Evolutionary conservation across 2,888 invertebrate species (phyloP).

Genomic region (Spicauda simplicius): DNA sequence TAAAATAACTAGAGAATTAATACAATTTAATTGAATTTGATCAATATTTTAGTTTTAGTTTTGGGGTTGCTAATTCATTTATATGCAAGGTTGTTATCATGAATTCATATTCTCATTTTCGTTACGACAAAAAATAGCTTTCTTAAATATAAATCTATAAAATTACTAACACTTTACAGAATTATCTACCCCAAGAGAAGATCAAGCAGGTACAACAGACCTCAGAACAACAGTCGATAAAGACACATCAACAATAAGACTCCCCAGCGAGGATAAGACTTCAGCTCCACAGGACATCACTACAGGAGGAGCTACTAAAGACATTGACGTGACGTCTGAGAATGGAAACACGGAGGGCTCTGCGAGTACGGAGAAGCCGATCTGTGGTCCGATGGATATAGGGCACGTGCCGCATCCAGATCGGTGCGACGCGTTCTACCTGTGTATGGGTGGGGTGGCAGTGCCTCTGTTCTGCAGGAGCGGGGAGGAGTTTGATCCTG

Average conservation of each 20-base stretch:
- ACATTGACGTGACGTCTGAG: not conserved
- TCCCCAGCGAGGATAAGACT: not conserved
- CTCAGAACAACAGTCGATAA: not conserved
- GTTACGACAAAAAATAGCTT: no score
- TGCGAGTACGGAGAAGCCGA: not conserved
- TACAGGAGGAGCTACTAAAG: not conserved
- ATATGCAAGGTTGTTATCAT: no score
- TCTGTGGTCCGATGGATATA: constrained; percentile 48
- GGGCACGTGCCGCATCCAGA: constrained; percentile 56
- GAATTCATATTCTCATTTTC: no score
- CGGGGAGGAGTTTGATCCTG: constrained; percentile 54
- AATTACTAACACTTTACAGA: not conserved
- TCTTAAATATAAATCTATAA: no score
- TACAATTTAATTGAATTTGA: no score
- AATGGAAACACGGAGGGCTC: not conserved
- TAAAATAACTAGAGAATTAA: no score
- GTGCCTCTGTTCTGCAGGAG: constrained; percentile 49
- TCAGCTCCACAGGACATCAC: not conserved
- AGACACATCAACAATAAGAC: not conserved
- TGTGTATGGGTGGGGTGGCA: constrained; percentile 53
- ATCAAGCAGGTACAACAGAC: not conserved
- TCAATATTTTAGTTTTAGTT: no score
- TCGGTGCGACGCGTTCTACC: constrained; percentile 53
- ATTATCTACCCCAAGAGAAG: not conserved
- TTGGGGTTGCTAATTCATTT: no score